phyloP scores from a whole-genome alignment of 1,140 invertebrate species.

The Phymastichus coffea region DNA sequence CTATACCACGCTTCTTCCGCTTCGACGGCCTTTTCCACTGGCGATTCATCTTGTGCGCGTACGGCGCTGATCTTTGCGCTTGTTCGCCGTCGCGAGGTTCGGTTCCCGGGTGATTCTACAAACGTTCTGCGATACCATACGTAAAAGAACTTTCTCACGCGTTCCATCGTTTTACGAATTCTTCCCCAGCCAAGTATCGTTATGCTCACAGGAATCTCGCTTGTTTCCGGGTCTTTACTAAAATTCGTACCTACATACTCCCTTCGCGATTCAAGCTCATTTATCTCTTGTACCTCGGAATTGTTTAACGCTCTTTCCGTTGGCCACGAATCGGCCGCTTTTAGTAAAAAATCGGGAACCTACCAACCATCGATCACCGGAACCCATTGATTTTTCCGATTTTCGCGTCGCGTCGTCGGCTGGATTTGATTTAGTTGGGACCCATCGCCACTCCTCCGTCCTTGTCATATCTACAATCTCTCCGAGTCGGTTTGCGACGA shows the following conservation, averaged over 20 bases:
- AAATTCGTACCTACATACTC: too few relatives aligned
- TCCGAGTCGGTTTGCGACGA: not conserved
- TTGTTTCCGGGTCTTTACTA: not conserved
- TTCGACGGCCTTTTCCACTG: too few relatives aligned
- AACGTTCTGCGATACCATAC: conserved; percentile 21
- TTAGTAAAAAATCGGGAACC: not conserved
- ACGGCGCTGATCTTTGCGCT: not conserved
- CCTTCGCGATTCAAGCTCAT: too few relatives aligned
- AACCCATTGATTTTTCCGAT: not conserved
- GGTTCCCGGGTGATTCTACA: too few relatives aligned
- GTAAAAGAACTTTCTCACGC: not conserved
- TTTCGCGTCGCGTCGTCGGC: not conserved
- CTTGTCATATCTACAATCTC: not conserved
- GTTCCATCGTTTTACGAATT: not conserved
- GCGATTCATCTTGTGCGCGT: not conserved
- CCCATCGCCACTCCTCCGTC: not conserved
- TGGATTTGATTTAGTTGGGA: not conserved
- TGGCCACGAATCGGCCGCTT: not conserved
- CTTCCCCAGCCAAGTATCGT: not conserved
- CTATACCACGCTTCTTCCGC: not conserved
- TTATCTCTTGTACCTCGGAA: too few relatives aligned
- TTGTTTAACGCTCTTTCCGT: not conserved
- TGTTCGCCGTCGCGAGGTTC: too few relatives aligned
- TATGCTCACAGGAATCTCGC: not conserved
- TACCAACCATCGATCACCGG: not conserved